These are phyloP conservation scores for Fabriciana adippe DNA, from an alignment of 2,888 invertebrate genomes.

Conservation along the genomic window DNA sequence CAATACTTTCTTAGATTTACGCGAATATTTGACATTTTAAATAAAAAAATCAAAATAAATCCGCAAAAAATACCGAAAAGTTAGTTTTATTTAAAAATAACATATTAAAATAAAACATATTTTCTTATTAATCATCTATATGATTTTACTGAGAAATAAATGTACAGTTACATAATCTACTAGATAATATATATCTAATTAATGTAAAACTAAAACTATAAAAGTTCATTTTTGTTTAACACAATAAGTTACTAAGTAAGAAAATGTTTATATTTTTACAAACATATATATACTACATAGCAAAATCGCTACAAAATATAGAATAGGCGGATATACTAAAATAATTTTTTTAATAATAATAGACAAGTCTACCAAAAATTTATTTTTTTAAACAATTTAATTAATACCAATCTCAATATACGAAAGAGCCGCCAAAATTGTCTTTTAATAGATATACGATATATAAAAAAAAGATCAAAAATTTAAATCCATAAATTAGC, in stretches of 20 bases:
- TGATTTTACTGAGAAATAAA: background rate
- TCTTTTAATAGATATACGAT: too few species aligned
- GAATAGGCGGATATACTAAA: slow-evolving; percentile 4
- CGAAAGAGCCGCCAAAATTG: too few species aligned
- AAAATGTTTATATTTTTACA: background rate
- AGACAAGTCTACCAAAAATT: background rate
- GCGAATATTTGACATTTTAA: too few species aligned
- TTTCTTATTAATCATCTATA: too few species aligned
- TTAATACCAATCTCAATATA: background rate
- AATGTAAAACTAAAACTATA: background rate
- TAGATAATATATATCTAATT: too few species aligned
- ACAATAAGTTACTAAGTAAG: background rate
- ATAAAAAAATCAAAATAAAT: too few species aligned
- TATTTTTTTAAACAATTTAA: background rate
- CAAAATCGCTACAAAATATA: slow-evolving; percentile 12
- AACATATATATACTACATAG: background rate
- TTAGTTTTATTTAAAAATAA: too few species aligned
- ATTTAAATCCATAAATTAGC: too few species aligned
- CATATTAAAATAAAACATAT: too few species aligned
- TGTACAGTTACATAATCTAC: background rate
- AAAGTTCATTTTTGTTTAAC: background rate
- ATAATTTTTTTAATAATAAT: background rate
- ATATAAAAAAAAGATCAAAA: too few species aligned
- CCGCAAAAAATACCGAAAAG: too few species aligned
- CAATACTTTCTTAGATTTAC: too few species aligned